Percentiles rank a stretch among this genome's conserved stretches.
Evolutionary conservation across 2,113 vertebrate species (phyloP).

Genomic region (Isurus oxyrinchus): DNA sequence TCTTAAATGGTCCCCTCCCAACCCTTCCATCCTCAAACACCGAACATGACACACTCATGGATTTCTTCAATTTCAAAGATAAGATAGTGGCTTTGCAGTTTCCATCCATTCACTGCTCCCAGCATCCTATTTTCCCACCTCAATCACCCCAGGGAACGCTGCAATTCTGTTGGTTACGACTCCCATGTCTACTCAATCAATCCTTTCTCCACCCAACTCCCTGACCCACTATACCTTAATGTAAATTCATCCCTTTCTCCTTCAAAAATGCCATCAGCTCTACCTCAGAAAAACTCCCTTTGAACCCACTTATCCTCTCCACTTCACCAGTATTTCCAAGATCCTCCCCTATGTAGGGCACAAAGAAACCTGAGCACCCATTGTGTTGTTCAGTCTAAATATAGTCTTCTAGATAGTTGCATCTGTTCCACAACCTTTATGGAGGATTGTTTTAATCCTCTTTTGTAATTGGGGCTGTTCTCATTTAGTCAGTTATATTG

Average conservation of each 20-base stretch:
- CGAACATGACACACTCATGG: no score
- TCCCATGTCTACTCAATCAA: not conserved
- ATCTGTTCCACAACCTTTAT: not conserved
- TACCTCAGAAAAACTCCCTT: not conserved
- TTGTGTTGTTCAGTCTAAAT: no score
- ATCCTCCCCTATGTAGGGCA: not conserved
- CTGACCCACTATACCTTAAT: not conserved
- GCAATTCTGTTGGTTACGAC: not conserved
- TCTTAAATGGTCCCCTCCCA: no score
- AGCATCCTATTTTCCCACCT: not conserved
- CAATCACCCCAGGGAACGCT: not conserved
- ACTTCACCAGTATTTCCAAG: not conserved
- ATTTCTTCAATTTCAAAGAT: not conserved
- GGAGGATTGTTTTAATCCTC: not conserved
- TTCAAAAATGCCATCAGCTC: not conserved
- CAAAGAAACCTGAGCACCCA: not conserved
- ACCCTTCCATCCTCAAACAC: no score
- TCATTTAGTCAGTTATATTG: not conserved
- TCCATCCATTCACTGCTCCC: not conserved
- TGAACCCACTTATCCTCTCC: not conserved
- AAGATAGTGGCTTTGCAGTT: not conserved
- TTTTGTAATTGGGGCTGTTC: not conserved
- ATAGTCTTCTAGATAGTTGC: not conserved
- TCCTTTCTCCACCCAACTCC: not conserved
- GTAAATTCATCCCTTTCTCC: not conserved